A percentile compares a stretch with the other conserved stretches of the same genome.
Evolutionary conservation across 1,140 invertebrate species (phyloP).

Genomic region (Lasioglossum albipes): DNA sequence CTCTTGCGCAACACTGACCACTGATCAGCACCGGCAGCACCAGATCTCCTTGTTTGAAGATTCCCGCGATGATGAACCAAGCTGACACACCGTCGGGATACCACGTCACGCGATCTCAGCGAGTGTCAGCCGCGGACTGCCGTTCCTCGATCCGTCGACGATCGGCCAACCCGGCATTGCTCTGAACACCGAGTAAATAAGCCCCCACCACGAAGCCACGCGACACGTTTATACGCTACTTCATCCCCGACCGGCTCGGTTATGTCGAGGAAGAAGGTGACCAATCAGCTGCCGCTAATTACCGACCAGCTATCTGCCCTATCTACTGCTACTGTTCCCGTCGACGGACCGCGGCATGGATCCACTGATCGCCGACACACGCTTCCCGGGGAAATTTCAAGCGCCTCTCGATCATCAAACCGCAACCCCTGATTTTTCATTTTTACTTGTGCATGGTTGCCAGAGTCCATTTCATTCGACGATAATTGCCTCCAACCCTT

Average conservation of each 20-base stretch:
- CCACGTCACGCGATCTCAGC: slow-evolving; percentile 18
- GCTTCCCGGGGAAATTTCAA: too few relatives aligned
- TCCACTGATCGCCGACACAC: too few relatives aligned
- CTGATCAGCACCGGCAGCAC: not conserved
- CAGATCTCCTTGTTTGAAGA: not conserved
- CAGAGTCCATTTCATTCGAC: too few relatives aligned
- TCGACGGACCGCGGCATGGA: not conserved
- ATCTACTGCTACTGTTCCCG: slow-evolving; percentile 24
- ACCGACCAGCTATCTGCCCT: slow-evolving; percentile 37
- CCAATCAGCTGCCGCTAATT: slow-evolving; percentile 72
- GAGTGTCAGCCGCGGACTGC: slow-evolving; percentile 62
- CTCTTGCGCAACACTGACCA: too few relatives aligned
- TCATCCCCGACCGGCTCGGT: slow-evolving; percentile 11
- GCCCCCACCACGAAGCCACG: slow-evolving; percentile 49
- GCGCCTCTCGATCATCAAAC: too few relatives aligned
- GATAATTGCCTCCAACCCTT: too few relatives aligned
- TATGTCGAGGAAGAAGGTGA: slow-evolving; percentile 60
- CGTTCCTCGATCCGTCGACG: slow-evolving; percentile 49
- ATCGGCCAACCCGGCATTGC: slow-evolving; percentile 42
- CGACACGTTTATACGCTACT: slow-evolving; percentile 34
- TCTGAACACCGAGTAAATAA: slow-evolving; percentile 66
- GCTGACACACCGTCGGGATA: not conserved
- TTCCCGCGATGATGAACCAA: not conserved
- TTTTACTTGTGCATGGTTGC: too few relatives aligned
- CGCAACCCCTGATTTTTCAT: too few relatives aligned